phyloP scores from a whole-genome alignment of 2,113 vertebrate genomes.

The Prunella fulvescens region DNA sequence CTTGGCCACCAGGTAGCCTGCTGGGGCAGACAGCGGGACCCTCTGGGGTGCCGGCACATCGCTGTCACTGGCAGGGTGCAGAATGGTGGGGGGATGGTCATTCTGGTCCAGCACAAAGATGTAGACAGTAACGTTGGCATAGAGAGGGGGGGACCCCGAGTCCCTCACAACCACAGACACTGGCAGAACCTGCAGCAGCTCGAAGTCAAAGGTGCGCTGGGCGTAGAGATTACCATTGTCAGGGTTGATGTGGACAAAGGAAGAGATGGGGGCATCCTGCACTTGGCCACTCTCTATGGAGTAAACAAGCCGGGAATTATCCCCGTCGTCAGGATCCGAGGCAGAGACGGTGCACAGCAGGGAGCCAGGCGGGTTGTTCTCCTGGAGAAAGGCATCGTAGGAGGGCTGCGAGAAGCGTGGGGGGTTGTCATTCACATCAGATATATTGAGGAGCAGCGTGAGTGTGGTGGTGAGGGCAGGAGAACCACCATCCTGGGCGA shows the following conservation, averaged over 20 bases:
- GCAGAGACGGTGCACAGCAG: slow-evolving; percentile 81
- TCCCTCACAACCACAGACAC: slow-evolving; percentile 70
- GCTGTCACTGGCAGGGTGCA: slow-evolving; percentile 73
- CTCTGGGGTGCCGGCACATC: slow-evolving; percentile 69
- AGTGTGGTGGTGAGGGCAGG: slow-evolving; percentile 76
- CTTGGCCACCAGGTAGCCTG: slow-evolving; percentile 84
- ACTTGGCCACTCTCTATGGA: slow-evolving; percentile 71
- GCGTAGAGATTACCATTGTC: slow-evolving; percentile 79
- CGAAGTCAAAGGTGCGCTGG: slow-evolving; percentile 79
- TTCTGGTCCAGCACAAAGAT: slow-evolving; percentile 81
- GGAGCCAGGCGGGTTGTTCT: slow-evolving; percentile 80
- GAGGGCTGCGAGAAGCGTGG: slow-evolving; percentile 73
- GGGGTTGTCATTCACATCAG: slow-evolving; percentile 87
- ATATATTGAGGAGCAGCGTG: slow-evolving; percentile 76
- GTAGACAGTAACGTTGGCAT: slow-evolving; percentile 70
- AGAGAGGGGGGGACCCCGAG: slow-evolving; percentile 66
- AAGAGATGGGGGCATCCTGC: slow-evolving; percentile 72
- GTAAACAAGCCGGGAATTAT: slow-evolving; percentile 78
- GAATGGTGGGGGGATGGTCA: slow-evolving; percentile 76
- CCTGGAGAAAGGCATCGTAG: slow-evolving; percentile 74
- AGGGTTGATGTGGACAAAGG: slow-evolving; percentile 80
- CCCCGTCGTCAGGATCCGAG: slow-evolving; percentile 73
- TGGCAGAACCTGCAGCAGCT: slow-evolving; percentile 73
- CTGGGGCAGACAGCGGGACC: slow-evolving; percentile 77
- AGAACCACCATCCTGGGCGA: slow-evolving; percentile 77